Percentiles rank a stretch among this genome's conserved stretches.
phyloP scores from a whole-genome alignment of 2,888 invertebrate species.

The Lasioglossum zephyrum region DNA sequence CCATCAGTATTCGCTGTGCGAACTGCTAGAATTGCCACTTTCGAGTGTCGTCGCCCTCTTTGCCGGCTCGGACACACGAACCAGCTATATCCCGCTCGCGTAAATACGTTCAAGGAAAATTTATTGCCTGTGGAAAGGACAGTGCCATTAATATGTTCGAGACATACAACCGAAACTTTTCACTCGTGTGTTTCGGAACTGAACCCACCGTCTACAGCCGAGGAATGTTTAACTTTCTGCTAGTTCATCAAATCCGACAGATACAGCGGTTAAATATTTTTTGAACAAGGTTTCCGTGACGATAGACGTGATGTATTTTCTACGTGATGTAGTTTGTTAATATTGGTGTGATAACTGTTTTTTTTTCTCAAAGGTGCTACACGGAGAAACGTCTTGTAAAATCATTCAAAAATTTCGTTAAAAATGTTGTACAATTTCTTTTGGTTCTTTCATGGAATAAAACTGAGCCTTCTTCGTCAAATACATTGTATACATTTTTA shows the following conservation, averaged over 20 bases:
- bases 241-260: not conserved
- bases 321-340: not conserved
- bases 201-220: not conserved
- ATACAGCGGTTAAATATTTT: not conserved
- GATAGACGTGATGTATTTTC: not conserved
- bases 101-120: constrained; percentile 15
- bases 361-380: not conserved
- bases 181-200: not conserved
- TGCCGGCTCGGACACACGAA: not conserved
- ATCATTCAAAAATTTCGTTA: not conserved
- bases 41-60: constrained; percentile 38
- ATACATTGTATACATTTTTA: not conserved
- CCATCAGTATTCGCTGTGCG: constrained; percentile 55
- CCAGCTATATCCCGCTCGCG: not conserved
- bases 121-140: constrained; percentile 22
- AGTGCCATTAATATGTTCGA: constrained; percentile 21
- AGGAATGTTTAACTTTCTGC: not conserved
- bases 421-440: not conserved
- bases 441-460: not conserved
- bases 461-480: not conserved
- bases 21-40: constrained; percentile 46
- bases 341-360: not conserved
- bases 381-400: not conserved
- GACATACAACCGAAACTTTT: not conserved
- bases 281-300: not conserved